Evolutionary conservation across 2,888 invertebrate genomes (phyloP).

Genomic region (Phalera bucephala): DNA sequence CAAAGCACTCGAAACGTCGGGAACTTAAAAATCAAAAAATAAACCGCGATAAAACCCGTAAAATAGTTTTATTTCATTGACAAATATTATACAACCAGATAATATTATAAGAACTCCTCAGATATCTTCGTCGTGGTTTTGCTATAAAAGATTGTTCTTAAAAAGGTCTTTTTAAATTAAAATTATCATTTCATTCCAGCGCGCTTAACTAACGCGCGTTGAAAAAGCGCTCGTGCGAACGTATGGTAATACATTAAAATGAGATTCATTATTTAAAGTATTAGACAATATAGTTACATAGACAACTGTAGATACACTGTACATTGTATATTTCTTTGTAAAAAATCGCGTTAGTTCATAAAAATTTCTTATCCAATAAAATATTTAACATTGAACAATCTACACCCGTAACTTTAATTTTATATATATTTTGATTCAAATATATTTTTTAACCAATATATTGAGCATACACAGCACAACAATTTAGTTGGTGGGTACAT

Average conservation of each 20-base stretch:
- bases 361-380: constrained; percentile 26
- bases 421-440: constrained; percentile 23
- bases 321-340: constrained; percentile 32
- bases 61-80: too few relatives aligned
- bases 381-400: constrained; percentile 26
- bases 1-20: too few relatives aligned
- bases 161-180: too few relatives aligned
- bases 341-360: constrained; percentile 27
- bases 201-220: too few relatives aligned
- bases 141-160: too few relatives aligned
- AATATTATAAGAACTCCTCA: too few relatives aligned
- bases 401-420: constrained; percentile 20
- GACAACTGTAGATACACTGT: constrained; percentile 28
- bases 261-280: constrained; percentile 36
- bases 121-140: too few relatives aligned
- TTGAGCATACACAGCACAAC: constrained; percentile 49
- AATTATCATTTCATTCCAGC: too few relatives aligned
- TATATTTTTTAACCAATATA: constrained; percentile 27
- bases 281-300: constrained; percentile 25
- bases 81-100: too few relatives aligned
- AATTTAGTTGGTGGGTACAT: constrained; percentile 16
- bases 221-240: too few relatives aligned
- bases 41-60: too few relatives aligned
- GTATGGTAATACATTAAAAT: constrained; percentile 29
- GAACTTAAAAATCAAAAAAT: too few relatives aligned